Base-by-base conservation (phyloP, 2,797 vertebrate species). In the Spinus pinus region DNA sequence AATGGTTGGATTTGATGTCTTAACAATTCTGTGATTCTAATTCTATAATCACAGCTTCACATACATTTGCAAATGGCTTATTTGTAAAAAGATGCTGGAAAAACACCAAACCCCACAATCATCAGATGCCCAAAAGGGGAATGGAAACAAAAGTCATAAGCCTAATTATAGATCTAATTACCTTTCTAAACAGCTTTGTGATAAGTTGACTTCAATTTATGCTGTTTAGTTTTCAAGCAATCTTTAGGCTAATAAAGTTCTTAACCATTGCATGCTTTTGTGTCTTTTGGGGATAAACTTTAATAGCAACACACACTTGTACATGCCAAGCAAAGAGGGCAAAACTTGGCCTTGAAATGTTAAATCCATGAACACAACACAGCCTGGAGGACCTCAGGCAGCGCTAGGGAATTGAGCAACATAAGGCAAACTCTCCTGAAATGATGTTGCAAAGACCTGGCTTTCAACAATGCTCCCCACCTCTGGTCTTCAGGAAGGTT, bases 51-150 rank as follows among this genome's bases (percentile, higher is more conserved):
- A 93, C 30, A 87, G 90, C 75, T 96, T 92, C 79, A 66, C 22
- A 21, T 25, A 61, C 57, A 33, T 81, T 67, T 93, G 74, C 84
- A 93, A 95, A 88, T 17, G 57, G 92, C 85, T 91, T 94, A 91
- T 89, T 95, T 94, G 86, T 92, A 89, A 91, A 92, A 95, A 95
- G 89, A 90, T 56, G 81, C 94, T 96, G 97, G 95, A 97, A 95
- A 74, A 61, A 56, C 41, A 92, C 94, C 95, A 95, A 96, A 95
- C 42, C 73, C 74, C 93, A 81, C 81, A 92, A 70, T 78, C 88
- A 80, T 58, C 73, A 91, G 89, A 95, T 89, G 79, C 65, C 25
- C 47, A 78, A 87, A 89, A 78, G 97, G 97, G 97, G 94, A 98
- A 97, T 9, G 14, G 53, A 86, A 95, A 37, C 77, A 95, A 51